A percentile compares a stretch with the other conserved stretches of the same genome.
Conservation (phyloP, 1,140 invertebrate genomes). For the Agraylea sexmaculata region DNA sequence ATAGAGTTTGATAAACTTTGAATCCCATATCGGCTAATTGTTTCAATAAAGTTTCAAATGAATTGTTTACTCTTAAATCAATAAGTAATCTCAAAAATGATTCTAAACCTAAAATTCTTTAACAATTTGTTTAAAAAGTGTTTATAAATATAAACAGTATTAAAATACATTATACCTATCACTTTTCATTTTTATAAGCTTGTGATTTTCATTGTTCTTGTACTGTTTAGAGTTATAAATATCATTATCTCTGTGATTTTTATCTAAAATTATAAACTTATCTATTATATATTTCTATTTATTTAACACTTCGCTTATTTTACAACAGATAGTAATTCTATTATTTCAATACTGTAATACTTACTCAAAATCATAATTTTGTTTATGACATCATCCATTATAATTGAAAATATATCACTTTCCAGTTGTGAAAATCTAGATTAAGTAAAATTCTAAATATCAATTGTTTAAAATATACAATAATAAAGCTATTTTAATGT, state of each 20-base stretch:
- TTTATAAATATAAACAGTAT: background rate
- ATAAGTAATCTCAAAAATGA: background rate
- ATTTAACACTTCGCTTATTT: background rate
- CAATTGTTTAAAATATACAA: background rate
- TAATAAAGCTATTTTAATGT: background rate
- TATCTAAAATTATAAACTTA: background rate
- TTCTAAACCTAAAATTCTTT: background rate
- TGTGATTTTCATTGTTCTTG: slow-evolving; percentile 12
- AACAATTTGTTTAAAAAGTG: slow-evolving; percentile 1
- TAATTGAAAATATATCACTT: slow-evolving; percentile 10
- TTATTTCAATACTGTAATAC: slow-evolving; percentile 4
- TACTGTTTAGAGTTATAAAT: too few species aligned
- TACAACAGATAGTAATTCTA: slow-evolving; percentile 1
- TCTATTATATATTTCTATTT: background rate
- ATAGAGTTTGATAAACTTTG: too few species aligned
- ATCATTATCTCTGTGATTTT: background rate
- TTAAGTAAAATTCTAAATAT: slow-evolving; percentile 4
- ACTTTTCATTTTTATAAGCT: slow-evolving; percentile 16
- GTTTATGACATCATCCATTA: slow-evolving; percentile 14
- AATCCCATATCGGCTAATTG: too few species aligned
- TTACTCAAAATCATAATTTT: slow-evolving; percentile 16
- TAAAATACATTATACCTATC: slow-evolving; percentile 12
- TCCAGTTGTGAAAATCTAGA: slow-evolving; percentile 13
- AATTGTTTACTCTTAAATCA: background rate
- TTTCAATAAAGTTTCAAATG: too few species aligned